These are phyloP conservation scores for Balanococcus diminutus DNA, from an alignment of 2,888 invertebrate species.

Conservation along the genomic window DNA sequence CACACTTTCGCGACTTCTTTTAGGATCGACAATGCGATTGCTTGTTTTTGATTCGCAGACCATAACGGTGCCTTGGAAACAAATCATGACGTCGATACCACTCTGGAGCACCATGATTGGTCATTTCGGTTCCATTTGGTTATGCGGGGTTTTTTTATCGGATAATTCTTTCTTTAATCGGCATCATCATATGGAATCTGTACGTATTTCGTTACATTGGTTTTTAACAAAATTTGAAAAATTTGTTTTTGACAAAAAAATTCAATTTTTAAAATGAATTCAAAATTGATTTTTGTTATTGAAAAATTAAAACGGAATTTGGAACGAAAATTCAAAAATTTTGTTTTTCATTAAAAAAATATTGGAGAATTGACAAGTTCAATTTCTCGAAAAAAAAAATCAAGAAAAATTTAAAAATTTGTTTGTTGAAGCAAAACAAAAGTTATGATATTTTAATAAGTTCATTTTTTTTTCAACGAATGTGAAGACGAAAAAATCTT, in stretches of 20 bases:
- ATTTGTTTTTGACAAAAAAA: too few species aligned
- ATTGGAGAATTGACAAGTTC: too few species aligned
- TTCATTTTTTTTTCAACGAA: too few species aligned
- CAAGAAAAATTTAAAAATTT: too few species aligned
- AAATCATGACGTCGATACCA: conserved; percentile 16
- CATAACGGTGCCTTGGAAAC: conserved; percentile 2
- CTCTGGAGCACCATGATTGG: conserved; percentile 28
- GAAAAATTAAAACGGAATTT: too few species aligned
- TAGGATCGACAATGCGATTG: conserved; percentile 32
- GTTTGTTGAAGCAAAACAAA: too few species aligned
- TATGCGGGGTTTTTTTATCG: not conserved
- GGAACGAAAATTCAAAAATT: too few species aligned
- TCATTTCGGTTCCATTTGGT: conserved; percentile 45
- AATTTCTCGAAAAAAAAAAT: too few species aligned
- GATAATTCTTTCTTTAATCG: not conserved
- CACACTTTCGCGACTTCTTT: not conserved
- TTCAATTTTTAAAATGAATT: not conserved
- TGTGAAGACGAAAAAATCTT: too few species aligned
- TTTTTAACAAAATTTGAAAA: too few species aligned
- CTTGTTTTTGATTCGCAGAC: conserved; percentile 48
- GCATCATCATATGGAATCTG: not conserved
- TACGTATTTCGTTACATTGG: not conserved
- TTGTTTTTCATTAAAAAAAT: too few species aligned
- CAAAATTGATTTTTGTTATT: not conserved
- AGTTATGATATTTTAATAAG: too few species aligned